phyloP scores from a whole-genome alignment of 2,888 invertebrate genomes.

The Ennomos erosarius region DNA sequence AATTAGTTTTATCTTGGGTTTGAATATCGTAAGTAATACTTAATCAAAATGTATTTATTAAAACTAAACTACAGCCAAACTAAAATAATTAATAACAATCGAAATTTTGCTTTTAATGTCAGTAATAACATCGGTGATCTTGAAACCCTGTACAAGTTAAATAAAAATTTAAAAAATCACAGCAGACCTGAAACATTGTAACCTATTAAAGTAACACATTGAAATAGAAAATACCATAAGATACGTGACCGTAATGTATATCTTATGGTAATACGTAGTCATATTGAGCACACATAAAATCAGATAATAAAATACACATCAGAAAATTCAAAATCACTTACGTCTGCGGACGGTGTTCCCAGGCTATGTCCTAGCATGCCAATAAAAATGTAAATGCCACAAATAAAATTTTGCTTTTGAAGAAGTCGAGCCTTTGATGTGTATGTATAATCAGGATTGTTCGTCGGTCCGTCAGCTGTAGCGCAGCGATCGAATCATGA shows the following conservation, averaged over 20 bases:
- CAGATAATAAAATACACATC: conserved; percentile 84
- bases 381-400: conserved; percentile 84
- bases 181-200: too few relatives aligned
- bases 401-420: conserved; percentile 84
- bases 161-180: too few relatives aligned
- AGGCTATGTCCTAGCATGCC: conserved; percentile 80
- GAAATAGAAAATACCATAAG: conserved; percentile 53
- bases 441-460: conserved; percentile 69
- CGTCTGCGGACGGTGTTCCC: conserved; percentile 75
- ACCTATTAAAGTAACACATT: conserved; percentile 46
- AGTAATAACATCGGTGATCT: too few relatives aligned
- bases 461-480: conserved; percentile 54
- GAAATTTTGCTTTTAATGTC: too few relatives aligned
- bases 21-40: too few relatives aligned
- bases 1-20: too few relatives aligned
- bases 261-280: conserved; percentile 75
- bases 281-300: conserved; percentile 81
- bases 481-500: conserved; percentile 54
- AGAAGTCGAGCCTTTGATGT: conserved; percentile 78
- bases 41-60: too few relatives aligned
- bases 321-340: conserved; percentile 85
- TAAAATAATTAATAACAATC: too few relatives aligned
- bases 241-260: conserved; percentile 70
- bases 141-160: too few relatives aligned
- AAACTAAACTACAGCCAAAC: too few relatives aligned